Percentiles rank a stretch among this genome's conserved stretches.
These are phyloP conservation scores for Phataginus tetradactyla DNA, from an alignment of 2,797 vertebrate species.

Conservation along the genomic window DNA sequence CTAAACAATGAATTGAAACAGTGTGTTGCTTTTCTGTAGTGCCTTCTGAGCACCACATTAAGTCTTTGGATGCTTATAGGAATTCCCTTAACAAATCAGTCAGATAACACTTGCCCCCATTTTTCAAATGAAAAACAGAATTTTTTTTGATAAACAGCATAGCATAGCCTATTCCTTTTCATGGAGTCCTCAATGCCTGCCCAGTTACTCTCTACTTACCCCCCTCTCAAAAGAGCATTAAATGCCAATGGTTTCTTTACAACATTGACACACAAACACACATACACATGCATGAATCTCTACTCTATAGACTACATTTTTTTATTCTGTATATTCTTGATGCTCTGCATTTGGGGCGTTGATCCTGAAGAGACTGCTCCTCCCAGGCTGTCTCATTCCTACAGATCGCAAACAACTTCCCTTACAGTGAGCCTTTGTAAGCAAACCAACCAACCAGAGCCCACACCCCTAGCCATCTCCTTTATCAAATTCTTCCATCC, in stretches of 20 bases:
- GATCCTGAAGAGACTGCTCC: neutral
- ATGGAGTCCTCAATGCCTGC: neutral
- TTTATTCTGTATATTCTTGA: neutral
- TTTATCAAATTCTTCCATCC: neutral
- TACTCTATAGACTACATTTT: neutral
- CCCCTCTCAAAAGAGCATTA: neutral
- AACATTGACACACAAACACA: neutral
- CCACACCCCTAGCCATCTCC: neutral
- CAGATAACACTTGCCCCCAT: neutral
- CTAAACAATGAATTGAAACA: constrained; percentile 50
- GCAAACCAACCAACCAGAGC: neutral
- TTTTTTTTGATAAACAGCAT: neutral
- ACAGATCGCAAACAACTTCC: neutral
- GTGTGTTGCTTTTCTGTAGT: neutral
- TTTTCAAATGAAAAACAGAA: constrained; percentile 27
- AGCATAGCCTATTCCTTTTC: neutral
- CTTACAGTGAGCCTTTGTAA: neutral
- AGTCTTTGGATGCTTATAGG: neutral
- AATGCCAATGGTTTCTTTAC: neutral
- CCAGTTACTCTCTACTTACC: neutral
- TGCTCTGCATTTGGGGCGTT: neutral
- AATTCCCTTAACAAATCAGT: constrained; percentile 50
- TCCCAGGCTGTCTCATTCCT: neutral
- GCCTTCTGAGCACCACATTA: neutral
- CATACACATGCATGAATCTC: neutral